Evolutionary conservation across 2,888 invertebrate genomes (phyloP).

Genomic region (Poecilobothrus nobilitatus): DNA sequence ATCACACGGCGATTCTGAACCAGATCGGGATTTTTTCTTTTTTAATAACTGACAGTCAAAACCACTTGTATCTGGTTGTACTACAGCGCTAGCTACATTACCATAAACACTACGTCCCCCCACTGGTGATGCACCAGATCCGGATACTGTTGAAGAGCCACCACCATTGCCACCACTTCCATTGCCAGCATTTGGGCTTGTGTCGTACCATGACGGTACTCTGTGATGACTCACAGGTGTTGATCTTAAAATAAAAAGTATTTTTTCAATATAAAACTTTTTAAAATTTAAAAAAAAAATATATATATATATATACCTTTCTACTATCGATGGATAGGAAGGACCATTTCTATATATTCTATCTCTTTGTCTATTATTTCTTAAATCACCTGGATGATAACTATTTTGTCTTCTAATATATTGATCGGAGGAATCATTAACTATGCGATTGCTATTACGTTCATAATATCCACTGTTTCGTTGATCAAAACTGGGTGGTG

Average conservation of each 20-base stretch:
- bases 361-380: slow-evolving; percentile 42
- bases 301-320: slow-evolving; percentile 34
- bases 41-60: slow-evolving; percentile 30
- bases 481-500: slow-evolving; percentile 43
- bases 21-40: slow-evolving; percentile 45
- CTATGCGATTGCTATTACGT: slow-evolving; percentile 40
- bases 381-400: slow-evolving; percentile 34
- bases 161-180: slow-evolving; percentile 43
- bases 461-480: slow-evolving; percentile 42
- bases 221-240: slow-evolving; percentile 33
- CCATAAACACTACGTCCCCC: slow-evolving; percentile 38
- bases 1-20: slow-evolving; percentile 47
- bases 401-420: slow-evolving; percentile 36
- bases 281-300: too few species aligned
- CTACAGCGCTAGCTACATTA: slow-evolving; percentile 32
- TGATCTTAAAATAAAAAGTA: slow-evolving; percentile 28
- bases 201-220: slow-evolving; percentile 45
- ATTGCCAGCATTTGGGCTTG: slow-evolving; percentile 37
- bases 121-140: slow-evolving; percentile 19
- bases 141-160: slow-evolving; percentile 32
- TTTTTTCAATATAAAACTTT: too few species aligned
- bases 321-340: slow-evolving; percentile 40
- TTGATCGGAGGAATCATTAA: slow-evolving; percentile 34
- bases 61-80: slow-evolving; percentile 30
- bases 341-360: slow-evolving; percentile 44